Evolutionary conservation across 2,888 invertebrate genomes (phyloP), one percentile per base, ranked within the genome.

Genomic region (Oxyscelio sp.): DNA sequence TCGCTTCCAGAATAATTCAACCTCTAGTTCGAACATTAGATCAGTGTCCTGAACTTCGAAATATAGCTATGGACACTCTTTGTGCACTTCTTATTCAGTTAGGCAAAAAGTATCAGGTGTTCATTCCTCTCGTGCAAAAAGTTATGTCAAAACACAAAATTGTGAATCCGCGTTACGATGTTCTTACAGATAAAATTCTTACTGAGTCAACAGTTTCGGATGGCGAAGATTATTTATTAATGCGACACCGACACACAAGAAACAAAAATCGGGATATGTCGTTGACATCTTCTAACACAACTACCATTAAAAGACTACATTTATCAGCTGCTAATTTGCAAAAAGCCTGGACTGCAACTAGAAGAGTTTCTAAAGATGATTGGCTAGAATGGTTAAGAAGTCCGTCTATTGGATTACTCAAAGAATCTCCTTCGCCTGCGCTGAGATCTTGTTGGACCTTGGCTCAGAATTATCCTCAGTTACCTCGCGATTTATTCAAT

Each of bases 321-420:
- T 98, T 98, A 11, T 97, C 97, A 34, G 97, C 97, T 4, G 96
- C 96, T 22, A 98, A 97, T 93, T 95, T 99, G 52, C 98, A 98
- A 92, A 96, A 97, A 89, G 98, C 98, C 0, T 98, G 99, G 98
- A 97, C 97, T n/a, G 98, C 98, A 0, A 97, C 97, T 27, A 96
- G 98, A 68, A 96, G 98, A 81, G 98, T 99, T 0, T 99, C 99
- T 0, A 99, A 99, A 93, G 99, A 99, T 90, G 99, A 99, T 94
- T 99, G 99, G 99, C 95, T 99, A 56, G 99, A 99, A 93, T 99
- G 99, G 99, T 94, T 99, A 63, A 95, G 98, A 50, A 96, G 98
- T 50, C 95, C 99, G 78, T 98, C 98, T 81, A 98, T 99, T 85
- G 99, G 99, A 65, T 95, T 99, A 31, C 95, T 99, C 8, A 98